Evolutionary conservation across 2,113 vertebrate species (phyloP).

Genomic region (Phyllopteryx taeniolatus): DNA sequence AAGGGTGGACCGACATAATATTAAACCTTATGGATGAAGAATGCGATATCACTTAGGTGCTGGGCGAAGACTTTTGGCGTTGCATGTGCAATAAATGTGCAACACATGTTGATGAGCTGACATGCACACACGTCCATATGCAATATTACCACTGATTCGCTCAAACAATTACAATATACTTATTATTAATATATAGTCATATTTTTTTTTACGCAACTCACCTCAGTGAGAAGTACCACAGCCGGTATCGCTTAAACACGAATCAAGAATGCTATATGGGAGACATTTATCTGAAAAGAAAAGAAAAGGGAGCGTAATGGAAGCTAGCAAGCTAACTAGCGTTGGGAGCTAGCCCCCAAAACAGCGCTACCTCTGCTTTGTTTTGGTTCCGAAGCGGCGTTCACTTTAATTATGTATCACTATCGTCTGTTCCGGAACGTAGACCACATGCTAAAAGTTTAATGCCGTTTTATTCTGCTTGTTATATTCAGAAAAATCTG

Average conservation of each 20-base stretch:
- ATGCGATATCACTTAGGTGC: not conserved
- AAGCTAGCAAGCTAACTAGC: slow-evolving; percentile 16
- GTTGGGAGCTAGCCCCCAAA: slow-evolving; percentile 6
- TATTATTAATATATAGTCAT: not conserved
- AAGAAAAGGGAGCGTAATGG: not conserved
- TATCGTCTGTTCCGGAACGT: not conserved
- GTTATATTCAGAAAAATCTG: not conserved
- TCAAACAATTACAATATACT: not conserved
- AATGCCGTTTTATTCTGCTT: not conserved
- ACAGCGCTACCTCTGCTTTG: not conserved
- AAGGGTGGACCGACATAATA: not conserved
- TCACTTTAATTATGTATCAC: not conserved
- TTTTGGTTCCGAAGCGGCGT: not conserved
- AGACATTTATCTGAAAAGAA: not conserved
- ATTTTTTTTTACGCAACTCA: not conserved
- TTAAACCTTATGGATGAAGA: not conserved
- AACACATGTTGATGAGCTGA: not conserved
- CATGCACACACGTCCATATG: not conserved
- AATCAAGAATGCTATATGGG: too few species aligned
- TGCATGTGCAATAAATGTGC: not conserved
- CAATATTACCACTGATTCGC: not conserved
- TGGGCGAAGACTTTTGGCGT: not conserved
- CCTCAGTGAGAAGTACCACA: not conserved
- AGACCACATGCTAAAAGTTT: not conserved
- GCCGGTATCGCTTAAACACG: not conserved